Percentiles rank a stretch among this genome's conserved stretches.
These are phyloP conservation scores for Drosophila borealis DNA, from an alignment of 2,888 invertebrate genomes.

Conservation along the genomic window DNA sequence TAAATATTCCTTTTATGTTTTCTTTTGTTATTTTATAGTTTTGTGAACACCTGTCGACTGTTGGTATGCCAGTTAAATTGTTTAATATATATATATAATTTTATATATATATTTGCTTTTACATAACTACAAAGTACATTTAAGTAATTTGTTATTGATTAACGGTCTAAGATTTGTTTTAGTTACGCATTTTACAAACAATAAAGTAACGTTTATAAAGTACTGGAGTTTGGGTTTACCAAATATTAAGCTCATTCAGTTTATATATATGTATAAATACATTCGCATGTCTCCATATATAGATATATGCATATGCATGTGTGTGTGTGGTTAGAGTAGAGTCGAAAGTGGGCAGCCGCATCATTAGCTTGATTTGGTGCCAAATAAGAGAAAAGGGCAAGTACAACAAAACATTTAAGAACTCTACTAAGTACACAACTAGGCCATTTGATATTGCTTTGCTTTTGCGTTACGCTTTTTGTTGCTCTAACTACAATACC, in stretches of 20 bases:
- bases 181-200: constrained; percentile 69
- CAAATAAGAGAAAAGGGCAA: constrained; percentile 14
- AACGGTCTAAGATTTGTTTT: constrained; percentile 65
- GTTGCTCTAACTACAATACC: constrained; percentile 45
- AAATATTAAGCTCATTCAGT: constrained; percentile 74
- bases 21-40: constrained; percentile 20
- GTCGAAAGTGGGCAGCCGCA: neutral
- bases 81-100: constrained; percentile 36
- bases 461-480: constrained; percentile 47
- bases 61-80: constrained; percentile 77
- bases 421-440: constrained; percentile 68
- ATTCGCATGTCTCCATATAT: constrained; percentile 34
- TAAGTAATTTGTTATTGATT: constrained; percentile 50
- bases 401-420: constrained; percentile 22
- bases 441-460: constrained; percentile 67
- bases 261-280: constrained; percentile 46
- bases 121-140: constrained; percentile 47
- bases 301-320: constrained; percentile 15
- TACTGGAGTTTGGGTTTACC: constrained; percentile 65
- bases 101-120: constrained; percentile 16
- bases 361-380: neutral
- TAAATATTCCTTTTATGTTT: constrained; percentile 26
- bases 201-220: constrained; percentile 68
- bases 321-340: constrained; percentile 28
- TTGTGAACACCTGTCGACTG: constrained; percentile 75